Evolutionary conservation across 2,797 vertebrate genomes (phyloP).

Genomic region (Pseudomugil tenellus): DNA sequence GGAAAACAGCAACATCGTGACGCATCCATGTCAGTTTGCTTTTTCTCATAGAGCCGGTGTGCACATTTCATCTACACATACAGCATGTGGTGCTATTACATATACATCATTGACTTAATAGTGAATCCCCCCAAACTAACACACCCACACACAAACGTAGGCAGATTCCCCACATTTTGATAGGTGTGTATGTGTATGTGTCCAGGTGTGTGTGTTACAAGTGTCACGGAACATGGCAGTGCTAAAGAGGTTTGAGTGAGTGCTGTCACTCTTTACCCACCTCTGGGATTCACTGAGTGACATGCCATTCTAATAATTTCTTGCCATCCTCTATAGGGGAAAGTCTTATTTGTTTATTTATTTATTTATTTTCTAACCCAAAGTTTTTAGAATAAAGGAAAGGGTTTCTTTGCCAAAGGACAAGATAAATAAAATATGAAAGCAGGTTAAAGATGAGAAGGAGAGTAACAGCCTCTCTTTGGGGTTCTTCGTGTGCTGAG

Average conservation of each 20-base stretch:
- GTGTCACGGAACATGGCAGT: slow-evolving; percentile 52
- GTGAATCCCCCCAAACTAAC: not conserved
- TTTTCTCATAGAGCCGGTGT: slow-evolving; percentile 32
- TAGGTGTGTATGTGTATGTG: slow-evolving; percentile 46
- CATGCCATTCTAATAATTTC: slow-evolving; percentile 47
- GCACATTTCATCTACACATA: slow-evolving; percentile 8
- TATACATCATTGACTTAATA: not conserved
- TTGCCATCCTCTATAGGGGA: slow-evolving; percentile 56
- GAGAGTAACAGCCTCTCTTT: slow-evolving; percentile 43
- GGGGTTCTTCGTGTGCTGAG: slow-evolving; percentile 47
- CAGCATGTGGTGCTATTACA: not conserved
- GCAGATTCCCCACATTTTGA: slow-evolving; percentile 38
- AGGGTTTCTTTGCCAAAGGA: slow-evolving; percentile 49
- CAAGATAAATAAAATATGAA: slow-evolving; percentile 63
- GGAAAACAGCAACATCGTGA: slow-evolving; percentile 27
- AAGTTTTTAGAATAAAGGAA: slow-evolving; percentile 64
- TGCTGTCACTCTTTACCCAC: slow-evolving; percentile 62
- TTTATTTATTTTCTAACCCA: slow-evolving; percentile 34
- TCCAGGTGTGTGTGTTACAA: slow-evolving; percentile 54
- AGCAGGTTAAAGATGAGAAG: slow-evolving; percentile 36
- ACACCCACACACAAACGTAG: slow-evolving; percentile 4
- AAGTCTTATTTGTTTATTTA: slow-evolving; percentile 10
- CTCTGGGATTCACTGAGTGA: slow-evolving; percentile 55
- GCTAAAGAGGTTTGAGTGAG: slow-evolving; percentile 52
- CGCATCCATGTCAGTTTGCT: slow-evolving; percentile 17